A percentile compares a stretch with the other conserved stretches of the same genome.
Evolutionary conservation across 1,140 invertebrate species (phyloP).

Genomic region (Formica selysi): DNA sequence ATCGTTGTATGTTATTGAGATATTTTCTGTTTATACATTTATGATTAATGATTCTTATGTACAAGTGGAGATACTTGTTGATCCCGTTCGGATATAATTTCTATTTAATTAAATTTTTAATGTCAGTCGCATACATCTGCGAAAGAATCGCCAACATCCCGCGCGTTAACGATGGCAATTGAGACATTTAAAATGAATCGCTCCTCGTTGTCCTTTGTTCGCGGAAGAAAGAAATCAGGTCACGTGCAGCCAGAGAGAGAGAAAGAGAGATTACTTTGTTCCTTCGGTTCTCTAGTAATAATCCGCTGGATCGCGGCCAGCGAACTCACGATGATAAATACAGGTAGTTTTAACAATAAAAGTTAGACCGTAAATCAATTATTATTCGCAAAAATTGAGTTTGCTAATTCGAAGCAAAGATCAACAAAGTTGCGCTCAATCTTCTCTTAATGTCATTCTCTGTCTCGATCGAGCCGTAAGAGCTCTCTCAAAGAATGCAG

Average conservation of each 20-base stretch:
- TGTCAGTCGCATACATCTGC: not conserved
- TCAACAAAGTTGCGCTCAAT: constrained; percentile 13
- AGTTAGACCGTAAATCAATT: constrained; percentile 34
- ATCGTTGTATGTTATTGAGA: not conserved
- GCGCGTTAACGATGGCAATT: not conserved
- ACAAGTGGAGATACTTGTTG: constrained; percentile 10
- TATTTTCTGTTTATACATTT: not conserved
- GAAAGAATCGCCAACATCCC: not conserved
- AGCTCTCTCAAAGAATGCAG: constrained; percentile 7
- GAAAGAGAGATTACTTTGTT: constrained; percentile 19
- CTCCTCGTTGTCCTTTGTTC: not conserved
- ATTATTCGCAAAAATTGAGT: constrained; percentile 31
- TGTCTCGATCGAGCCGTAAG: not conserved
- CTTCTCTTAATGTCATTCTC: not conserved
- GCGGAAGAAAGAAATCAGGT: constrained; percentile 34
- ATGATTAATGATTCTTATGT: not conserved
- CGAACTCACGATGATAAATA: constrained; percentile 22
- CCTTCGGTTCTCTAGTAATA: constrained; percentile 19
- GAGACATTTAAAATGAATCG: constrained; percentile 22
- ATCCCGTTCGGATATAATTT: not conserved
- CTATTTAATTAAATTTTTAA: not conserved
- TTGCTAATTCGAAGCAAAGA: constrained; percentile 17
- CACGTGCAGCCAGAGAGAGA: not conserved
- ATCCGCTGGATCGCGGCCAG: constrained; percentile 15
- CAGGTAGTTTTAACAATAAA: not conserved